Conservation (phyloP, 1,140 invertebrate genomes). For the Drosophila guanche region DNA sequence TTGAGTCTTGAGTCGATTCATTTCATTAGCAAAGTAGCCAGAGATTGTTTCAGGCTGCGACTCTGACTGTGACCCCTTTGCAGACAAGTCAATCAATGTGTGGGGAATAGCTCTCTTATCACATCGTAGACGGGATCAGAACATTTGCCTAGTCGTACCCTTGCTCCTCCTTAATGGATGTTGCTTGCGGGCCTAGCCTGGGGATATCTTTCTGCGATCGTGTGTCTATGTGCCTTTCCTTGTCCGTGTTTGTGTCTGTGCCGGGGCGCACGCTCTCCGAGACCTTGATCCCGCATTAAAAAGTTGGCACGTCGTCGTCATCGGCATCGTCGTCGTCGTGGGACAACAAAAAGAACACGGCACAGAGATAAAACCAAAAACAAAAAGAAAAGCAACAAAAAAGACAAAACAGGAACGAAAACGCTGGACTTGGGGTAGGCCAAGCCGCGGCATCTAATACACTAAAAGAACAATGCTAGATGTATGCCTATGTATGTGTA, state of each 20-base stretch:
- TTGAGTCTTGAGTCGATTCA: too few relatives aligned
- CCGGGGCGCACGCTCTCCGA: slow-evolving; percentile 45
- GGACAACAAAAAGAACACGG: slow-evolving; percentile 38
- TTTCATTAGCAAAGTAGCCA: too few relatives aligned
- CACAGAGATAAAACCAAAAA: slow-evolving; percentile 36
- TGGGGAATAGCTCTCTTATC: too few relatives aligned
- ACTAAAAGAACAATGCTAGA: too few relatives aligned
- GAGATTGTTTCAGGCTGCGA: too few relatives aligned
- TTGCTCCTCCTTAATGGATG: neutral
- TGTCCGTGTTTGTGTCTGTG: slow-evolving; percentile 18
- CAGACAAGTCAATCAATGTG: too few relatives aligned
- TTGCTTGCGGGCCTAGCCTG: slow-evolving; percentile 17
- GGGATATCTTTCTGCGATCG: slow-evolving; percentile 1
- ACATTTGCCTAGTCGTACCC: too few relatives aligned
- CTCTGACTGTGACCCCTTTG: too few relatives aligned
- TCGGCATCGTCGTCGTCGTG: slow-evolving; percentile 20
- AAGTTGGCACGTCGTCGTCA: slow-evolving; percentile 69
- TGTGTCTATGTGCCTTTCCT: slow-evolving; percentile 9
- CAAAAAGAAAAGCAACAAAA: slow-evolving; percentile 22
- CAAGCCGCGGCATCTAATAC: too few relatives aligned
- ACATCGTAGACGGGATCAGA: too few relatives aligned
- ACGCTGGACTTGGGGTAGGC: too few relatives aligned
- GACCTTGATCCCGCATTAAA: slow-evolving; percentile 82
- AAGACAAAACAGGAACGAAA: slow-evolving; percentile 8
- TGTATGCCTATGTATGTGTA: too few relatives aligned